Evolutionary conservation across 2,797 vertebrate species (phyloP).

Genomic region (Spinus pinus): DNA sequence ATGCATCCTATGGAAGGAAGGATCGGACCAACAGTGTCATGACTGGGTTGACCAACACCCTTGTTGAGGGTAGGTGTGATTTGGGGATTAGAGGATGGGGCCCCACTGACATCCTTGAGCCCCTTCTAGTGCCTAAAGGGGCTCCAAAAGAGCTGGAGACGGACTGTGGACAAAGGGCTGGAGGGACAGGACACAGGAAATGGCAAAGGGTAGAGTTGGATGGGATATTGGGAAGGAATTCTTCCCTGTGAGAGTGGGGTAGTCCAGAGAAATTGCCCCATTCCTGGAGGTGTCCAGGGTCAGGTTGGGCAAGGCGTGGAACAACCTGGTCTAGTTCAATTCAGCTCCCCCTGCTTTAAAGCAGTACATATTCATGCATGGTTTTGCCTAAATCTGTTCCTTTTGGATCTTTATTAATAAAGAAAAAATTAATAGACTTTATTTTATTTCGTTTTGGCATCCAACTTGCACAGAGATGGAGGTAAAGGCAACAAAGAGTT

Average conservation of each 20-base stretch:
- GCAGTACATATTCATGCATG: not conserved
- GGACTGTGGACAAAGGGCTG: not conserved
- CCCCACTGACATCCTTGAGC: too few relatives aligned
- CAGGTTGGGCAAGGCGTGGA: not conserved
- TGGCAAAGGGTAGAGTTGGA: rapidly evolving
- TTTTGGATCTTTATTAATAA: not conserved
- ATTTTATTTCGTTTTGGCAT: not conserved
- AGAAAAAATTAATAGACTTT: not conserved
- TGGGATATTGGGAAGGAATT: not conserved
- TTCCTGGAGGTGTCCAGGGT: not conserved
- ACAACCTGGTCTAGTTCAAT: rapidly evolving
- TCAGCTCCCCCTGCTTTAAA: not conserved
- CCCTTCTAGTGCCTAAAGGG: not conserved
- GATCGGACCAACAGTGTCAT: conserved; percentile 94
- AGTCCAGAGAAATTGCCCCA: rapidly evolving
- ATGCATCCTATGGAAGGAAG: conserved; percentile 91
- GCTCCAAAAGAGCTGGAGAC: not conserved
- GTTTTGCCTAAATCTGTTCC: not conserved
- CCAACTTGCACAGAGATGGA: not conserved
- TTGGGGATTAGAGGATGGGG: too few relatives aligned
- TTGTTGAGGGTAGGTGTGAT: conserved; percentile 87
- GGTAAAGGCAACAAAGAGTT: not conserved
- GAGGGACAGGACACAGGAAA: not conserved
- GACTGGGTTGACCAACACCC: conserved; percentile 94
- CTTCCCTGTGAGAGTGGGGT: not conserved